Evolutionary conservation across 2,888 invertebrate genomes (phyloP), one percentile per base, ranked within the genome.

Genomic region (Agrochola macilenta): DNA sequence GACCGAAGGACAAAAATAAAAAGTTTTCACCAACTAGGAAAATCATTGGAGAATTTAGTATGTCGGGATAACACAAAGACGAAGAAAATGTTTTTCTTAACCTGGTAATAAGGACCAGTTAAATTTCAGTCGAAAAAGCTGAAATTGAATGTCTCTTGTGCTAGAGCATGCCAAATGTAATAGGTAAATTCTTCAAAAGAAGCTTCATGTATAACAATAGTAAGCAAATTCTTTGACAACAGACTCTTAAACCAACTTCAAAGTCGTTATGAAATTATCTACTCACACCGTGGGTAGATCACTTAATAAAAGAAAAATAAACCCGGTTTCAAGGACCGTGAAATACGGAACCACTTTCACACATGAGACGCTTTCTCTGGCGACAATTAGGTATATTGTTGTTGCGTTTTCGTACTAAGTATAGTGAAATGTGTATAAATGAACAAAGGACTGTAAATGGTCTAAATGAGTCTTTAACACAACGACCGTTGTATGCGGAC

Each of bases 291-390:
- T 84, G 57, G 60, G 70, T 49, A 12, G 54, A 77, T 35, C 17
- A 54, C 35, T 72, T 65, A 75, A 74, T 75, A 76, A 76, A 79
- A 79, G 7, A 63, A 43, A 79, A 79, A 80, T 73, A 79, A 76
- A 81, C 43, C 54, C 70, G 43, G 78, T 52, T 78, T 39, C 69
- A 84, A 81, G 86, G 86, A 82, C 74, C 60, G 57, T 74, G 69
- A 61, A 57, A 54, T 61, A 69, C 63, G 63, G 70, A 71, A 77
- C 81, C 76, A 81, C 86, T 88, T 89, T 89, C 88, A 68, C 87
- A 43, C 64, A 57, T 84, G 76, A 81, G 83, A 60, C 76, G 72
- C 84, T 87, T 88, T 88, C 89, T 80, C 88, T 70, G 68, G 65
- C 58, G 69, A 79, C 72, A 75, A 77, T 78, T 70, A 43, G 11